Evolutionary conservation across 2,797 vertebrate genomes (phyloP), one percentile per base, ranked within the genome.

Genomic region (Labroides dimidiatus): DNA sequence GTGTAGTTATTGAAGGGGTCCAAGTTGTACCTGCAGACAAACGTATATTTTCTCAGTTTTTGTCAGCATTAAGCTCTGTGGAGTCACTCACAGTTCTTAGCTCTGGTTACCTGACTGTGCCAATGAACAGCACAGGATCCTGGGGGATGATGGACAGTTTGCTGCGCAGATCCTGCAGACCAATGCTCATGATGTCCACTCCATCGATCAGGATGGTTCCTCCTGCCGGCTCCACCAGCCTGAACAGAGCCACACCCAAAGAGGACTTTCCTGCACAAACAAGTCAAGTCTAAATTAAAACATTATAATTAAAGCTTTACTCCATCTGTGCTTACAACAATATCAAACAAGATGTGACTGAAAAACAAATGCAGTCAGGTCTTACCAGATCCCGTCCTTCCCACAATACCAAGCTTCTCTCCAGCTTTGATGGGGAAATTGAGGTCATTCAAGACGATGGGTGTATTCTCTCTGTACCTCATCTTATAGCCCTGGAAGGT

Each of bases 361-460:
- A 33, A 33, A 33, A 33, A 33, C 8, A 33, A 33, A 33, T 15
- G 23, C 23, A 24, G 23, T 21, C 21, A 42, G 10, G 10, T 42
- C 93, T 91, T 86, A 96, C 94, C 95, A 14, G 94, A 96, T 12
- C 91, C 91, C 0, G 93, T 95, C 69, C 94, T 93, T 86, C 95
- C 95, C 24, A 96, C 93, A n/a, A 96, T 95, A 33, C 95, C 95
- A 6, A 96, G 74, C n/a, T 94, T 95, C 90, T 96, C 93, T 65
- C 83, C 84, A 19, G 89, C 82, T 2, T 33, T 66, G 67, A 95
- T 93, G 60, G n/a, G 23, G 61, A 95, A 64, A 41, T 93, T 72
- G 49, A 97, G 85, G 15, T 84, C 74, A 0, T 92, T 77, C 4
- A 97, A 93, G 58, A 96, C 94, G 0, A 94, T 82, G 0, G 93